phyloP scores from a whole-genome alignment of 2,797 vertebrate genomes.

The Helarctos malayanus region DNA sequence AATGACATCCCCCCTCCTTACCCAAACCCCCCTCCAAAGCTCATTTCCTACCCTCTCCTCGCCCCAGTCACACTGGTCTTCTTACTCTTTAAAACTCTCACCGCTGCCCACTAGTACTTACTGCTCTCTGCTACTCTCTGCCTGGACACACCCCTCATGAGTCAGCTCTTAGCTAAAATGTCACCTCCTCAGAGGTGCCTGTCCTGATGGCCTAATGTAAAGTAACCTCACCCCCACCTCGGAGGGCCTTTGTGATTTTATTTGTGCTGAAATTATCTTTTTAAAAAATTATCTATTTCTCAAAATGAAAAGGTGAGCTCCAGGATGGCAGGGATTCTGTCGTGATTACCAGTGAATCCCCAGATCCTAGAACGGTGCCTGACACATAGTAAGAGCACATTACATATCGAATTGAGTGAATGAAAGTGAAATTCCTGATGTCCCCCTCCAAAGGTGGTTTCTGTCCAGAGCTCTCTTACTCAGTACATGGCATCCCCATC shows the following conservation, averaged over 20 bases:
- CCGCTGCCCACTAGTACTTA: background rate
- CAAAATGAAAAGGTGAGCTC: background rate
- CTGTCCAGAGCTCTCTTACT: background rate
- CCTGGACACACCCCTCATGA: background rate
- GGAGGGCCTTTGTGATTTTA: background rate
- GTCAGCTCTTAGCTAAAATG: background rate
- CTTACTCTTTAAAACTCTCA: background rate
- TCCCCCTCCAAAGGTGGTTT: background rate
- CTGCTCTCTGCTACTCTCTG: background rate
- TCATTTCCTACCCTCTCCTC: background rate
- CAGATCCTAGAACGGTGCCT: background rate
- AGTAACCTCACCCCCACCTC: background rate
- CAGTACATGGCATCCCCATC: background rate
- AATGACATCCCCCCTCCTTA: background rate
- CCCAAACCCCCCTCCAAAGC: background rate
- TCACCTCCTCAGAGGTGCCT: background rate
- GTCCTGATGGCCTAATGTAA: background rate
- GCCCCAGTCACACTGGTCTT: background rate
- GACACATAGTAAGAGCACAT: background rate
- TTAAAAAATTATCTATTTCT: conserved; percentile 7
- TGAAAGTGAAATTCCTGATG: conserved; percentile 20
- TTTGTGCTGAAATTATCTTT: background rate
- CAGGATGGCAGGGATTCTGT: background rate
- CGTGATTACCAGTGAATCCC: background rate
- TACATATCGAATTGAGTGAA: background rate